These are phyloP conservation scores for Semaprochilodus insignis DNA, from an alignment of 2,797 vertebrate genomes.

Conservation along the genomic window DNA sequence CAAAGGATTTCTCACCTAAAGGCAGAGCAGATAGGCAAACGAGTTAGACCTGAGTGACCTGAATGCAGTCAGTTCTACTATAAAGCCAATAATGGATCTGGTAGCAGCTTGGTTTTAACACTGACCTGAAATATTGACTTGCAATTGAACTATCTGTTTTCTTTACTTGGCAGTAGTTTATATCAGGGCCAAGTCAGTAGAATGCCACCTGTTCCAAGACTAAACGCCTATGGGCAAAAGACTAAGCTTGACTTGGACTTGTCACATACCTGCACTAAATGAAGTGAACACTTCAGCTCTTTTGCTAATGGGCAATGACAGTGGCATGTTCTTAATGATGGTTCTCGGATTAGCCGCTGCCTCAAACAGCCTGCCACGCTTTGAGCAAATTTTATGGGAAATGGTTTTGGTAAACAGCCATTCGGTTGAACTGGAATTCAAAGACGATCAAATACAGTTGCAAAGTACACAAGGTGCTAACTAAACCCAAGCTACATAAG, in stretches of 20 bases:
- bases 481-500: neutral
- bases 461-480: neutral
- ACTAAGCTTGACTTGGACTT: slow-evolving; percentile 16
- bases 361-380: neutral
- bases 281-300: slow-evolving; percentile 4
- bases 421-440: neutral
- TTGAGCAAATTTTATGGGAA: neutral
- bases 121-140: neutral
- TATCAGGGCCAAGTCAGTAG: neutral
- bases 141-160: neutral
- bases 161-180: neutral
- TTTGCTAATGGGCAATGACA: slow-evolving; percentile 23
- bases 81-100: neutral
- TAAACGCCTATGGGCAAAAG: neutral
- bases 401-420: neutral
- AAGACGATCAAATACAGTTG: neutral
- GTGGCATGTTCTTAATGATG: slow-evolving; percentile 19
- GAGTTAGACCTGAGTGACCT: slow-evolving; percentile 10
- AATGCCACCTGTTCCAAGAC: neutral
- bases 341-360: neutral
- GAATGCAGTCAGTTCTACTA: neutral
- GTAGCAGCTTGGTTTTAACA: neutral
- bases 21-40: slow-evolving; percentile 8
- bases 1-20: slow-evolving; percentile 13
- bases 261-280: slow-evolving; percentile 15